Base-by-base conservation (phyloP, 2,113 vertebrate species). In the Aphyosemion australe region DNA sequence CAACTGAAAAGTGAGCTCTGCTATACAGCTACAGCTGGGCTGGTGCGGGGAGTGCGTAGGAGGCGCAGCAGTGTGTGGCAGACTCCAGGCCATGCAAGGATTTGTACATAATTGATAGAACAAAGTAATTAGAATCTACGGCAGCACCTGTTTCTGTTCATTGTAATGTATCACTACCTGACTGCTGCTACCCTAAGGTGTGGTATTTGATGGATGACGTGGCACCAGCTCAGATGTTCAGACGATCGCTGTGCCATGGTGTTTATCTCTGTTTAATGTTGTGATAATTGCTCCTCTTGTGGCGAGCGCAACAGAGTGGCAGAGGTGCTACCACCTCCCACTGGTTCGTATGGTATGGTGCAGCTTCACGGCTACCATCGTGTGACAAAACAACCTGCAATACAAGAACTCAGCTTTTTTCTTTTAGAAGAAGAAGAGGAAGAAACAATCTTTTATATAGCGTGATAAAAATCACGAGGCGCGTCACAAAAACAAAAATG, bases 31-130 rank as follows among this genome's bases (percentile, higher is more conserved):
- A 11, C 72, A 87, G 84, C 78, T 83, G 82, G 59, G 74, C 59
- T 63, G 72, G 67, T 65, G 75, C 64, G 63, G 65, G 34, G 43
- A 69, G 69, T 64, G 79, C 74, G 83, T 59, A 73, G 67, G 78
- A 78, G 78, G 80, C 62, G 65, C 80, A 83, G 70, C 65, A 68
- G 79, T 74, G 81, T 65, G 84, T 76, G 71, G 53, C 67, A 76
- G 67, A 89, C 91, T 84, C 76, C 60, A 31, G 88, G 90, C 84
- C 78, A 82, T 88, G 84, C 64, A 78, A 64, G 79, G 73, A 76
- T 89, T 77, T 84, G 70, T 79, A 79, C 87, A 88, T 92, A 91
- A 93, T 91, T 92, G 89, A 92, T 92, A 82, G 90, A 91, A 85
- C 72, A 86, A 87, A 87, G 86, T 93, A 88, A 92, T 93, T 91